phyloP scores from a whole-genome alignment of 2,888 invertebrate genomes.

The Rotaria sp. region DNA sequence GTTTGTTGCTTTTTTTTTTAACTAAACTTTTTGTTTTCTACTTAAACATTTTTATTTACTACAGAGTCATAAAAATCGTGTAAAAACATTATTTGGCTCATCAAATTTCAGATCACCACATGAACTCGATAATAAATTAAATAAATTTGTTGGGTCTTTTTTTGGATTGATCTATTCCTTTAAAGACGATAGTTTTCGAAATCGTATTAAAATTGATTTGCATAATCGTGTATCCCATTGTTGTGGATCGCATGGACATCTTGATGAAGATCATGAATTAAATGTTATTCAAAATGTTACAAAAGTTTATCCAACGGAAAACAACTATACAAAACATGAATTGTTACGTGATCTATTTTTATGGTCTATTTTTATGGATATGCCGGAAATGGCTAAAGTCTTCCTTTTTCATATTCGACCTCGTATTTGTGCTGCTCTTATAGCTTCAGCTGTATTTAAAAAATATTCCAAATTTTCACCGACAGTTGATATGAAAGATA shows the following conservation, averaged over 20 bases:
- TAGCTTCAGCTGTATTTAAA: not conserved
- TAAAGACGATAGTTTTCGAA: not conserved
- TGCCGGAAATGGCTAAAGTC: not conserved
- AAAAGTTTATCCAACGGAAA: not conserved
- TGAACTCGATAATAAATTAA: not conserved
- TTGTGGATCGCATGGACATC: not conserved
- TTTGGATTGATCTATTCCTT: not conserved
- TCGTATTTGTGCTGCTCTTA: not conserved
- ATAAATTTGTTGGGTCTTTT: not conserved
- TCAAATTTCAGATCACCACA: accelerated
- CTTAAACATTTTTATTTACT: not conserved
- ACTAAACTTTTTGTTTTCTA: not conserved
- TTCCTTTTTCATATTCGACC: not conserved
- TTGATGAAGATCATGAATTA: not conserved
- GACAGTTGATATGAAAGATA: not conserved
- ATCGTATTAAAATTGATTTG: not conserved
- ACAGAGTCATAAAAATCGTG: not conserved
- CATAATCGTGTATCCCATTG: not conserved
- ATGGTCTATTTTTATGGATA: not conserved
- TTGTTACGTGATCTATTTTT: constrained; percentile 5
- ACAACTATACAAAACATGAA: not conserved
- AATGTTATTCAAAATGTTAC: not conserved
- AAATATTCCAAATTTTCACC: not conserved
- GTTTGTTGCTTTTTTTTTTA: not conserved
- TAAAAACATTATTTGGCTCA: not conserved